Evolutionary conservation across 2,888 invertebrate species (phyloP).

Genomic region (Lochmaea crataegi): DNA sequence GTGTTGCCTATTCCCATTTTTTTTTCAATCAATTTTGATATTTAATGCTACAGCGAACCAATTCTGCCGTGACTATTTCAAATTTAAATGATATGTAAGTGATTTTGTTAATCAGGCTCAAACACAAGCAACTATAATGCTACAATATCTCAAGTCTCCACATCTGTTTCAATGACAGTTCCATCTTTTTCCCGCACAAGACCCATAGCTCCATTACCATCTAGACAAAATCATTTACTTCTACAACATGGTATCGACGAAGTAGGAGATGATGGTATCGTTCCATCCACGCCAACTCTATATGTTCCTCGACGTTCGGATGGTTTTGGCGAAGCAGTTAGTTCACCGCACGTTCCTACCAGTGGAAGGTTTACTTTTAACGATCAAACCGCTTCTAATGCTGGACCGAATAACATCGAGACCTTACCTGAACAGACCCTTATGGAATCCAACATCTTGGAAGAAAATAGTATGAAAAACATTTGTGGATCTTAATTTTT

Average conservation of each 20-base stretch:
- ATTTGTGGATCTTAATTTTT: conserved; percentile 44
- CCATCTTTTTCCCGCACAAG: conserved; percentile 68
- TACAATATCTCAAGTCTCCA: conserved; percentile 54
- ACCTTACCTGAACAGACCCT: conserved; percentile 62
- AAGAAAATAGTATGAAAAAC: conserved; percentile 60
- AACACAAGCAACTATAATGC: conserved; percentile 51
- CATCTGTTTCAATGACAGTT: conserved; percentile 61
- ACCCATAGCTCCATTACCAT: conserved; percentile 67
- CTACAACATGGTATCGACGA: conserved; percentile 71
- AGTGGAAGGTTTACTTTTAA: conserved; percentile 75
- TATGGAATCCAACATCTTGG: conserved; percentile 56
- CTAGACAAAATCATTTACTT: conserved; percentile 64
- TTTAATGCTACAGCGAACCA: neutral
- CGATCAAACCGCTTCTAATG: conserved; percentile 59
- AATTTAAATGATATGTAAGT: conserved; percentile 2
- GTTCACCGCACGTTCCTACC: conserved; percentile 83
- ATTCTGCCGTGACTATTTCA: neutral
- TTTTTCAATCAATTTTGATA: neutral
- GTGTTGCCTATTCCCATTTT: neutral
- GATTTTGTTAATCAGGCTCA: conserved; percentile 46
- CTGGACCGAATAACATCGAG: conserved; percentile 49
- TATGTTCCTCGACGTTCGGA: conserved; percentile 85
- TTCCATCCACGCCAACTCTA: conserved; percentile 90
- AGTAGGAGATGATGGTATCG: conserved; percentile 79
- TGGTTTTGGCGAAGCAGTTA: conserved; percentile 91